Evolutionary conservation across 2,888 invertebrate species (phyloP).

Genomic region (Drosophila gaucha): DNA sequence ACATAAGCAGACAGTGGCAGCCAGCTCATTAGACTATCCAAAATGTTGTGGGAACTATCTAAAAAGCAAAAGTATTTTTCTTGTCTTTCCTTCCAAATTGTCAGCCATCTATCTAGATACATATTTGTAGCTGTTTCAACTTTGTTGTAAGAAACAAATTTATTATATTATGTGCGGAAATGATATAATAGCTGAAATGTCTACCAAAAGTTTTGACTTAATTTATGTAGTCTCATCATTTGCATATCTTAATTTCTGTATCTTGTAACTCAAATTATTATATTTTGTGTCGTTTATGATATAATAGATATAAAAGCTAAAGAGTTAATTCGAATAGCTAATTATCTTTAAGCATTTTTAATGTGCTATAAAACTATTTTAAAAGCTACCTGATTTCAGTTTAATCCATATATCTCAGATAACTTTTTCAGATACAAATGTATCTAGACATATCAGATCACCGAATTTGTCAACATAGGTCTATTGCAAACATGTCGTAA

Average conservation of each 20-base stretch:
- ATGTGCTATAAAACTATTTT: constrained; percentile 3
- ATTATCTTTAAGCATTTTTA: neutral
- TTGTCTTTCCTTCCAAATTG: constrained; percentile 11
- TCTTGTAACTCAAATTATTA: neutral
- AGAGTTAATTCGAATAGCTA: too few relatives aligned
- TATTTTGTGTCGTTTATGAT: neutral
- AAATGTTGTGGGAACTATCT: constrained; percentile 13
- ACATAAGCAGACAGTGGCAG: constrained; percentile 38
- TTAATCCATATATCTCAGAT: constrained; percentile 4
- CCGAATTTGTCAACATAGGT: neutral
- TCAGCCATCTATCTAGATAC: constrained; percentile 2
- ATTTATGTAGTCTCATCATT: constrained; percentile 6
- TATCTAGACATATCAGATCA: neutral
- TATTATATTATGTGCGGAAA: constrained; percentile 3
- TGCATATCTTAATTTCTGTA: neutral
- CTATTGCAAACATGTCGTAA: neutral
- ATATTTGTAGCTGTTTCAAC: neutral
- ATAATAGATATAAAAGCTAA: too few relatives aligned
- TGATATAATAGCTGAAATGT: constrained; percentile 7
- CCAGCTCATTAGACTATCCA: constrained; percentile 35
- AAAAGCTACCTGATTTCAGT: constrained; percentile 1
- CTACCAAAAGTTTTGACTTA: neutral
- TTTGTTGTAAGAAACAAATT: constrained; percentile 12
- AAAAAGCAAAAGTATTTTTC: constrained; percentile 6
- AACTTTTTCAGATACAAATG: neutral